Percentiles rank a stretch among this genome's conserved stretches.
Evolutionary conservation across 2,113 vertebrate genomes (phyloP).

Genomic region (Gymnogyps californianus): DNA sequence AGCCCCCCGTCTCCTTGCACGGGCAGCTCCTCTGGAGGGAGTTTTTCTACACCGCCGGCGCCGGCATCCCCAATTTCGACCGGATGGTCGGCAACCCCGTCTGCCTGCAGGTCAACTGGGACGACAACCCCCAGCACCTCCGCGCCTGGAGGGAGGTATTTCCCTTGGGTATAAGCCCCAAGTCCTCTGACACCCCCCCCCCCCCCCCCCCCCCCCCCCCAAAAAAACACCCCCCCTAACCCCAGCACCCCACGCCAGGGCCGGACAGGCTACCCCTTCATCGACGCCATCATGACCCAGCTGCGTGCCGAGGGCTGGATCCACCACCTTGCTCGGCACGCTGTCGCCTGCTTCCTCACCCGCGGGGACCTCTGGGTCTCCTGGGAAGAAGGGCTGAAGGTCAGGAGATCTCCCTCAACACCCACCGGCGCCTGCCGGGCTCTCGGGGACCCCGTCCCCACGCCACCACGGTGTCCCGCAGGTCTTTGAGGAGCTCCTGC

Average conservation of each 20-base stretch:
- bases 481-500: slow-evolving; percentile 75
- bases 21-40: slow-evolving; percentile 81
- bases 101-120: slow-evolving; percentile 73
- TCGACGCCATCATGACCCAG: slow-evolving; percentile 77
- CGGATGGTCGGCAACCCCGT: slow-evolving; percentile 71
- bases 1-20: slow-evolving; percentile 75
- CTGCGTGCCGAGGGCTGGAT: slow-evolving; percentile 74
- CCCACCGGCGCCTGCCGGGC: not conserved
- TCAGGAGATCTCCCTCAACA: not conserved
- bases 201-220: too few species aligned
- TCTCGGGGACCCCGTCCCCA: not conserved
- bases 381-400: slow-evolving; percentile 77
- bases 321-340: slow-evolving; percentile 75
- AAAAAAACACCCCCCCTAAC: not conserved
- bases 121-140: slow-evolving; percentile 62
- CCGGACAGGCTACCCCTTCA: slow-evolving; percentile 70
- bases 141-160: slow-evolving; percentile 70
- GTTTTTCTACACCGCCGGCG: slow-evolving; percentile 74
- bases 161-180: not conserved
- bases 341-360: slow-evolving; percentile 74
- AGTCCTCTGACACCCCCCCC: too few species aligned
- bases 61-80: slow-evolving; percentile 71
- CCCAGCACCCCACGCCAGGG: slow-evolving; percentile 5
- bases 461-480: not conserved
- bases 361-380: slow-evolving; percentile 73